These are phyloP conservation scores for cattle (Bos taurus) DNA, from an alignment of 2,113 vertebrate species.

Conservation along the genomic window DNA sequence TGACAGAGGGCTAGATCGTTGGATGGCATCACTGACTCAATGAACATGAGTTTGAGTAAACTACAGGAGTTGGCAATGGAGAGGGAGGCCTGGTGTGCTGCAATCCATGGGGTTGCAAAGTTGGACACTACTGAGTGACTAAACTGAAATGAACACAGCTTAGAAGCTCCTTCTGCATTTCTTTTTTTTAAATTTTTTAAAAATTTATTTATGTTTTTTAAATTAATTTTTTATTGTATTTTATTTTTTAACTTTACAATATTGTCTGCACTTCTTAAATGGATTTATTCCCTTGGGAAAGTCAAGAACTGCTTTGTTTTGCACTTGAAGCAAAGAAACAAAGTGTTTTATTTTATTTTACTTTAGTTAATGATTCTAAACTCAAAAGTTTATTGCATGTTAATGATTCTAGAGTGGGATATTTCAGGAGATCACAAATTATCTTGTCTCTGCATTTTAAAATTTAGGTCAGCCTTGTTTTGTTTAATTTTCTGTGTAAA, in stretches of 20 bases:
- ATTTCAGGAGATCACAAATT: conserved; percentile 33
- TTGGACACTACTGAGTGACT: not conserved
- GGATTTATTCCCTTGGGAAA: conserved; percentile 4
- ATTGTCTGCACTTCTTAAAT: not conserved
- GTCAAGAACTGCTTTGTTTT: not conserved
- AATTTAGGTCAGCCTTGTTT: not conserved
- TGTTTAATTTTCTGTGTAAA: conserved; percentile 29
- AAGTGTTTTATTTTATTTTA: conserved; percentile 43
- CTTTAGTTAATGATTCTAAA: conserved; percentile 18
- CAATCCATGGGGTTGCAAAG: not conserved
- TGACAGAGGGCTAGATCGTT: not conserved
- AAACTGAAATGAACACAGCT: not conserved
- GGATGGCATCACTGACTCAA: not conserved
- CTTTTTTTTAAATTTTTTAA: not conserved
- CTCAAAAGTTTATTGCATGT: not conserved
- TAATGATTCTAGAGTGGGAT: conserved; percentile 29
- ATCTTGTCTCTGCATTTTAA: not conserved
- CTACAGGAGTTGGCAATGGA: not conserved
- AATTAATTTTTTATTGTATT: too few relatives aligned
- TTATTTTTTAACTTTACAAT: too few relatives aligned
- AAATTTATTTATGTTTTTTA: too few relatives aligned
- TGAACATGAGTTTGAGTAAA: not conserved
- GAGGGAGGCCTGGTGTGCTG: not conserved
- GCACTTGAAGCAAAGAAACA: not conserved
- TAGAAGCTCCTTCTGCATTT: not conserved